Base-by-base conservation (phyloP, 2,797 vertebrate species). In the Platyrinchus mystaceus region DNA sequence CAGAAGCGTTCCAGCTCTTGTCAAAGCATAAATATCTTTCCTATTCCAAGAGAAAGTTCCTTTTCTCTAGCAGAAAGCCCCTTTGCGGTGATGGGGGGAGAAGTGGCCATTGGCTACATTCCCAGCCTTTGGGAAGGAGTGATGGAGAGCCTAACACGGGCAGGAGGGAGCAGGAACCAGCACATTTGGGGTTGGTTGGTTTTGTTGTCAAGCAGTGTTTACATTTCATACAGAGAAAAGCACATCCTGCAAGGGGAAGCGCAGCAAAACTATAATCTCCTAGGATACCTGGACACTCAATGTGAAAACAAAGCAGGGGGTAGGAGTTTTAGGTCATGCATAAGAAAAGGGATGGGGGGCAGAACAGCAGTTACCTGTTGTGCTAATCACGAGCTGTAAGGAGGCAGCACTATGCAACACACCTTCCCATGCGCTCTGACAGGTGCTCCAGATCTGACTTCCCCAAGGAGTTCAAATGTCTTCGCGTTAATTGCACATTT, bases 401-500 rank as follows among this genome's bases (percentile, higher is more conserved):
- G 83, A 95, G 77, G 86, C 92, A 84, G 79, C 46, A 81, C 23
- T 71, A 75, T 74, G 95, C 82, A 88, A 41, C 84, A 84, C 27
- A 90, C 90, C 80, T 89, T 94, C 88, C 89, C 87, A 58, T 81
- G 81, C 2, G 6, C 77, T 89, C 79, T 55, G 71, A 94, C 84
- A 84, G 87, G 64, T 94, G 87, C 82, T 96, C 94, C 83, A 80
- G 75, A 85, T 70, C 89, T 92, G 68, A 50, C 77, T 87, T 94
- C 79, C 86, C 73, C 89, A 91, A 44, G 67, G 71, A 95, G 63
- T 95, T 87, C 80, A 67, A 64, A 82, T 9, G 32, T 82, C 80
- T 95, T 79, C 76, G n/a, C 7, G 49, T 50, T 89, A 93, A 86
- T 96, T 96, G 94, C 95, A 96, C 94, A 36, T 95, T 96, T 93